A percentile compares a stretch with the other conserved stretches of the same genome.
These are phyloP conservation scores for Apis cerana DNA, from an alignment of 1,140 invertebrate species.

Conservation along the genomic window DNA sequence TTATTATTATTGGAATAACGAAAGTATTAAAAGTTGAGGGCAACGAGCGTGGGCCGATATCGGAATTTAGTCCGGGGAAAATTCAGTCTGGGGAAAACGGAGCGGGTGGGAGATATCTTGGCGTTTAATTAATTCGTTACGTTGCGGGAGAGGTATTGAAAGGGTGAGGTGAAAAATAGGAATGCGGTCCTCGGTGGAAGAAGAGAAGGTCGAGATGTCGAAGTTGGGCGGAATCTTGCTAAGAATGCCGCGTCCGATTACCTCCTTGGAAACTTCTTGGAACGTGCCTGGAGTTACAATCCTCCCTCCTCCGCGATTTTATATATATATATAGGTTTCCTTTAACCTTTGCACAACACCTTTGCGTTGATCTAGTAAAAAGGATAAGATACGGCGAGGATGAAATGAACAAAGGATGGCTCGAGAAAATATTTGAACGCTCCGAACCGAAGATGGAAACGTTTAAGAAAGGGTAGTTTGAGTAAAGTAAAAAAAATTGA, in stretches of 20 bases:
- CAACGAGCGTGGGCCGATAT: conserved; percentile 50
- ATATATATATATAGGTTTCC: not conserved
- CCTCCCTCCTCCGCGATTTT: not conserved
- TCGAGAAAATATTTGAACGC: too few relatives aligned
- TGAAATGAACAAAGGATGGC: too few relatives aligned
- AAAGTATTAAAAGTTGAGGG: conserved; percentile 39
- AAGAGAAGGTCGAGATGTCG: not conserved
- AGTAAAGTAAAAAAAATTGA: too few relatives aligned
- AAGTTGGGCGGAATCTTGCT: conserved; percentile 17
- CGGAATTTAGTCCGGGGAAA: conserved; percentile 25
- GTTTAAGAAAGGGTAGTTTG: too few relatives aligned
- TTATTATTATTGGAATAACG: conserved; percentile 28
- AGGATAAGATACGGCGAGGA: too few relatives aligned
- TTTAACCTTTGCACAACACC: not conserved
- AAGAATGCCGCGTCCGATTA: conserved; percentile 26
- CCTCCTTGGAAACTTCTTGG: conserved; percentile 1
- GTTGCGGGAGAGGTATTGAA: conserved; percentile 9
- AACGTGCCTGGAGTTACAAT: conserved; percentile 17
- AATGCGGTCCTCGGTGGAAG: not conserved
- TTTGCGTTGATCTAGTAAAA: too few relatives aligned
- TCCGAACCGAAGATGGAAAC: too few relatives aligned
- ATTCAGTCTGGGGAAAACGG: not conserved
- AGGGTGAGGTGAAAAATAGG: not conserved
- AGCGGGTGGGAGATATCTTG: conserved; percentile 24
- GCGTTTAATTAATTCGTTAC: conserved; percentile 61